These are phyloP conservation scores for Caenorhabditis latens DNA, from an alignment of 1,140 invertebrate species.

Conservation along the genomic window DNA sequence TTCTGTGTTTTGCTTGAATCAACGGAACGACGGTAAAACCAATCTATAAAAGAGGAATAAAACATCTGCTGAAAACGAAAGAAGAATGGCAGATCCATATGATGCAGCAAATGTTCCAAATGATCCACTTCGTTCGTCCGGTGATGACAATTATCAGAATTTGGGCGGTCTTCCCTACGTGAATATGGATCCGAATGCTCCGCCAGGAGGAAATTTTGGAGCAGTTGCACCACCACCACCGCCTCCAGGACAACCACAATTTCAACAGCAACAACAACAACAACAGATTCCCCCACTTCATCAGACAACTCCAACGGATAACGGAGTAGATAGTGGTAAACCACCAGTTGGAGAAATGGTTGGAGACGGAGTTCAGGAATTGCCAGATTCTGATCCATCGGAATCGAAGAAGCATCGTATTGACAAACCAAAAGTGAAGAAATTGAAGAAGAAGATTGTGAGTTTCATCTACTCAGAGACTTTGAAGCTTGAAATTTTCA, in stretches of 20 bases:
- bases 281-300: neutral
- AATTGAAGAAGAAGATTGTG: slow-evolving; percentile 26
- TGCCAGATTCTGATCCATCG: slow-evolving; percentile 10
- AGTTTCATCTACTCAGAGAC: neutral
- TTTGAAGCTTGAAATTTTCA: too few species aligned
- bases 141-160: slow-evolving; percentile 31
- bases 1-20: neutral
- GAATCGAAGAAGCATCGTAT: neutral
- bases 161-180: slow-evolving; percentile 11
- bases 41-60: neutral
- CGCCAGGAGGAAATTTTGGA: neutral
- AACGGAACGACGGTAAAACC: neutral
- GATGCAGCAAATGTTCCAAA: neutral
- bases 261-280: too few species aligned
- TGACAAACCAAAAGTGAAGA: slow-evolving; percentile 8
- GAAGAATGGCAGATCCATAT: slow-evolving; percentile 6
- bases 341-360: neutral
- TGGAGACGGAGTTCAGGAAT: neutral
- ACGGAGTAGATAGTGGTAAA: neutral
- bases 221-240: neutral
- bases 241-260: neutral
- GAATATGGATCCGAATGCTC: slow-evolving; percentile 9
- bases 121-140: neutral
- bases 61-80: neutral
- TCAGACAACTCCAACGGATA: neutral